Base-by-base conservation (phyloP, 2,797 vertebrate species). In the Sebastes trivittatus region DNA sequence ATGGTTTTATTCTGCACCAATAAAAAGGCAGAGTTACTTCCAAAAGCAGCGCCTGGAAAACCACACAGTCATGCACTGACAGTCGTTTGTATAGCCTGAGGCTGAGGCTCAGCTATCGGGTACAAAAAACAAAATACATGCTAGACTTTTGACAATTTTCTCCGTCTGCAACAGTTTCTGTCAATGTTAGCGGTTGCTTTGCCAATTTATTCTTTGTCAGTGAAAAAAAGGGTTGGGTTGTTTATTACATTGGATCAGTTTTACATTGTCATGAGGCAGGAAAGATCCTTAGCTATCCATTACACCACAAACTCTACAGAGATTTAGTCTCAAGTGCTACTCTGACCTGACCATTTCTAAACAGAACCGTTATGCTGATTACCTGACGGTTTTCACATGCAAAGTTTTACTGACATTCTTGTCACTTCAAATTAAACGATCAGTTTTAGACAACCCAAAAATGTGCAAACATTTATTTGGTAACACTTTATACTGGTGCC, bases 1-100 rank as follows among this genome's bases (percentile, higher is more conserved):
- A 96, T 94, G 82, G 87, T 87, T 91, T 98, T 98, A 90, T 94
- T 96, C 98, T 96, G 89, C 16, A 78, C 25, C 68, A 73, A 73
- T 22, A 71, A 70, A 70, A 58, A 32, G 25, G 23, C 4, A 58
- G 60, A 59, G 42, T 83, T 63, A 86, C 62, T 25, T 42, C 18
- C 27, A 3, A 16, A 2, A 61, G 46, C 38, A 23, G 29, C 2
- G 22, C 18, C 23, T 22, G 34, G 52, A 10, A 36, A 54, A 73
- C 6, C 6, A 32, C 8, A 67, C 1, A 64, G 38, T 25, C 2
- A 69, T 71, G 30, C 30, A 78, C 2, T 5, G 49, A 67, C 23
- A 78, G 49, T 34, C 27, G 52, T 49, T 72, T 66, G n/a, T 25
- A 72, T 18, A 38, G 42, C 62, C 30, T 6, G 13, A 78, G 20